These are phyloP conservation scores for Stegodyphus mimosarum DNA, from an alignment of 1,140 invertebrate genomes.

Conservation along the genomic window DNA sequence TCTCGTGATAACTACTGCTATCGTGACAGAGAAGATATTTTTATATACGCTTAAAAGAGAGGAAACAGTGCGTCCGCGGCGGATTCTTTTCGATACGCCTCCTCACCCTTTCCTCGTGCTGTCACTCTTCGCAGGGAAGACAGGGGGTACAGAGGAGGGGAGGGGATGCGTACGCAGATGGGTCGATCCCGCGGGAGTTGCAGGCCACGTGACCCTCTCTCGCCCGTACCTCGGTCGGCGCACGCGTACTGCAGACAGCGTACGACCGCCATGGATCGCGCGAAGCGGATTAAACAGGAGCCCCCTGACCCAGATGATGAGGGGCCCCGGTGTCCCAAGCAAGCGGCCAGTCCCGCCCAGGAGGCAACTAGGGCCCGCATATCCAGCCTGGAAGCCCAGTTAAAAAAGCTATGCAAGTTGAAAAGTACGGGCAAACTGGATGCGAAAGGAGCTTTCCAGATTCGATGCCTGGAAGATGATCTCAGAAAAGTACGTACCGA, in stretches of 20 bases:
- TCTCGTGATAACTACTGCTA: no score
- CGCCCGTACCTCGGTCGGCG: neutral
- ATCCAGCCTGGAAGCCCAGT: slow-evolving; percentile 9
- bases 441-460: slow-evolving; percentile 16
- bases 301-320: slow-evolving; percentile 25
- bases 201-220: slow-evolving; percentile 12
- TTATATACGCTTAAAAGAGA: no score
- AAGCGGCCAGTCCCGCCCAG: slow-evolving; percentile 48
- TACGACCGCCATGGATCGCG: slow-evolving; percentile 5
- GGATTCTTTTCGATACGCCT: no score
- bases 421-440: neutral
- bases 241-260: slow-evolving; percentile 17
- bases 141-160: neutral
- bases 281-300: slow-evolving; percentile 19
- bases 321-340: slow-evolving; percentile 31
- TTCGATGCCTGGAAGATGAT: slow-evolving; percentile 41
- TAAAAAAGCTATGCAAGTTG: slow-evolving; percentile 1
- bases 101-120: no score
- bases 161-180: slow-evolving; percentile 29
- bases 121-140: no score
- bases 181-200: neutral
- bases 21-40: no score
- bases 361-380: slow-evolving; percentile 50
- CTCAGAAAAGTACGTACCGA: slow-evolving; percentile 23
- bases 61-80: no score